Percentiles rank a stretch among this genome's conserved stretches.
These are phyloP conservation scores for Caenorhabditis elegans DNA, from an alignment of 1,140 invertebrate genomes.

Conservation along the genomic window WBcel235 BX284602.5:11491001-11491500, in stretches of 20 bases:
- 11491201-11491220: constrained; percentile 90
- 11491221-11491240: constrained; percentile 89
- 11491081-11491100: constrained; percentile 82
- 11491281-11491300: constrained; percentile 88
- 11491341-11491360: too few relatives aligned
- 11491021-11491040: constrained; percentile 90
- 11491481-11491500: too few relatives aligned
- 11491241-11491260: constrained; percentile 86
- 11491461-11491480: too few relatives aligned
- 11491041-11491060: constrained; percentile 78
- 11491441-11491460: too few relatives aligned
- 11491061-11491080: constrained; percentile 83
- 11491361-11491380: too few relatives aligned
- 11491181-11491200: constrained; percentile 92
- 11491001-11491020: constrained; percentile 80
- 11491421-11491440: too few relatives aligned
- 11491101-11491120: constrained; percentile 87
- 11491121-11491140: constrained; percentile 89
- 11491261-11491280: constrained; percentile 77
- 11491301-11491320: too few relatives aligned
- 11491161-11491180: constrained; percentile 87
- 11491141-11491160: constrained; percentile 86
- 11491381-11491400: too few relatives aligned
- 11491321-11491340: too few relatives aligned
- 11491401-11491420: too few relatives aligned